Percentiles rank a stretch among this genome's conserved stretches.
Conservation (phyloP, 2,888 invertebrate species). For the Phengaris arion region DNA sequence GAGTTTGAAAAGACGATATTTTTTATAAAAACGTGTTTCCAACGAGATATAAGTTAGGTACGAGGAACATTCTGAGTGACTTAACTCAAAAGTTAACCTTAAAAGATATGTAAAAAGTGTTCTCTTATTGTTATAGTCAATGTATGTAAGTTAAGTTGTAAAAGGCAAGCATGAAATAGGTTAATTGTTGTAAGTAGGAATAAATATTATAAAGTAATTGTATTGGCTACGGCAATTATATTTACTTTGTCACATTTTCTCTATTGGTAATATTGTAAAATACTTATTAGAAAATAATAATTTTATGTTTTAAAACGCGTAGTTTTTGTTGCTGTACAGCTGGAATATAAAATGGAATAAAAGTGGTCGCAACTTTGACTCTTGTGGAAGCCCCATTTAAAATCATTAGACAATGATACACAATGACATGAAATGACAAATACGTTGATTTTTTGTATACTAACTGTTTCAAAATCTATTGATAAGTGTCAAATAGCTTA, state of each 20-base stretch:
- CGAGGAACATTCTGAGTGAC: background rate
- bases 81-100: background rate
- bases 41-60: background rate
- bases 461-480: too few species aligned
- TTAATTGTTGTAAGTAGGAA: slow-evolving; percentile 6
- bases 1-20: slow-evolving; percentile 4
- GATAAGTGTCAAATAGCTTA: too few species aligned
- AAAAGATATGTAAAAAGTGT: background rate
- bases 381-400: background rate
- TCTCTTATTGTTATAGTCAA: background rate
- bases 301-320: background rate
- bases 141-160: slow-evolving; percentile 14
- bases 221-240: background rate
- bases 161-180: slow-evolving; percentile 1
- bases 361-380: background rate
- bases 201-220: background rate
- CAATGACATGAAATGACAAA: too few species aligned
- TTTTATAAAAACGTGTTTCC: slow-evolving; percentile 15
- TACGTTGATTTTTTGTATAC: background rate
- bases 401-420: too few species aligned
- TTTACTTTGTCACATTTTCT: slow-evolving; percentile 8
- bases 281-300: slow-evolving; percentile 1
- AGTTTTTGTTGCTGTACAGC: background rate
- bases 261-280: background rate
- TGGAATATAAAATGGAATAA: background rate